Base-by-base conservation (phyloP, 2,113 vertebrate species). In the Ovibos moschatus region DNA sequence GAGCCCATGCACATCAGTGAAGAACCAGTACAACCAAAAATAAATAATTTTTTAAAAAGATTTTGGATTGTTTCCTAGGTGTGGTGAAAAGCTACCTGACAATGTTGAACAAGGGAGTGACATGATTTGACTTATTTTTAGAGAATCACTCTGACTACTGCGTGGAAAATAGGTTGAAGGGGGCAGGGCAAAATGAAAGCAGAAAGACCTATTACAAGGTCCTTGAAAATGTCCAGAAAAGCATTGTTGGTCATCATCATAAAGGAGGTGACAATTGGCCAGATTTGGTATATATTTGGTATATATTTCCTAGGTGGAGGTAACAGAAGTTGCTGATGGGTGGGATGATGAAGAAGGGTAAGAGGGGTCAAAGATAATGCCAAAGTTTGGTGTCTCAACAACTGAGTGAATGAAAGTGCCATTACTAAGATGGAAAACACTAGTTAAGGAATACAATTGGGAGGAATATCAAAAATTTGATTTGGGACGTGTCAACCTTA, bases 11-110 rank as follows among this genome's bases (percentile, higher is more conserved):
- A 40, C 67, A 23, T 36, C 19, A 71, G 67, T 71, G n/a, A 71
- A 40, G n/a, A 71, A 23, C 19, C 67, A 71, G 64, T 71, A 40
- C 67, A 71, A 40, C 67, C n/a, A 71, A 40, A 40, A 40, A 40
- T 71, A 36, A 40, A 71, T 12, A 12, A 1, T 23, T 23, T 12
- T 67, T 36, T 6, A 0, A 6, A 12, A 36, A 28, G 58, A n/a
- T 28, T 87, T 94, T 14, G 71, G 58, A 50, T 87, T 81, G 16
- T 87, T 94, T 89, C 50, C 91, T 91, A 57, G 21, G 67, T 58
- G 12, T 79, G 47, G 64, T 53, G 25, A 84, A 94, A 67, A 74
- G 71, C 43, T 55, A 82, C 43, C 9, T 36, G 36, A 71, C 51
- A 71, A 87, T 58, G 71, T 67, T 45, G 58, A 91, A 79, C n/a